Evolutionary conservation across 2,888 invertebrate genomes (phyloP), one percentile per base, ranked within the genome.

Genomic region (Achlya flavicornis): DNA sequence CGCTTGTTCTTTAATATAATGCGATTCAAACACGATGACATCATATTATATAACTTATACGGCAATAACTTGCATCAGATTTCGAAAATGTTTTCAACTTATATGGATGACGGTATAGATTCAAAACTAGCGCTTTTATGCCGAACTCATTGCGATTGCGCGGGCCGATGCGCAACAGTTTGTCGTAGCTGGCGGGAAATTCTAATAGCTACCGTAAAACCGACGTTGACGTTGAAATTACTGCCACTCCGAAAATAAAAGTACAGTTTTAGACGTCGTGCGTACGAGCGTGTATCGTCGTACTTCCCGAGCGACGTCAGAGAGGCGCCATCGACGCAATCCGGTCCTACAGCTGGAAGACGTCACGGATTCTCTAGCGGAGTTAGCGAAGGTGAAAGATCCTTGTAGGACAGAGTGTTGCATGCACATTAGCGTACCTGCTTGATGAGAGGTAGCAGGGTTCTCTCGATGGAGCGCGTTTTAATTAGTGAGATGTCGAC

Each of bases 401-500:
- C 66, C 64, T 64, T 64, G 66, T 63, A 61, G 70, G 32, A 68
- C 60, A 69, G 64, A 64, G 67, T 66, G 67, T 72, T 70, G 76
- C 80, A 81, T 81, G 81, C 77, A 80, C 77, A 71, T 68, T 74
- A 76, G 81, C 90, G 81, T 96, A 98, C 98, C 97, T 98, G 98
- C 93, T 97, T 98, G 86, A 98, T 97, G 91, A 98, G 96, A 81
- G 98, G 98, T 88, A 98, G 96, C 83, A 98, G 96, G 80, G 98
- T 98, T 94, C 97, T 97, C 95, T 98, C 98, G 94, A 98, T 97
- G 93, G 98, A 98, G 95, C 97, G 97, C 84, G 98, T 98, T 94
- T 97, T 97, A 89, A 98, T 98, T 95, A 97, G 97, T 91, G 97
- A 89, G 84, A 94, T 87, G 86, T 94, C 94, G 85, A 94, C 86